Percentiles rank a stretch among this genome's conserved stretches.
Conservation (phyloP, 30 jellyfish, hydroid and myxozoan species). For the Pseudorhiza aurosa region DNA sequence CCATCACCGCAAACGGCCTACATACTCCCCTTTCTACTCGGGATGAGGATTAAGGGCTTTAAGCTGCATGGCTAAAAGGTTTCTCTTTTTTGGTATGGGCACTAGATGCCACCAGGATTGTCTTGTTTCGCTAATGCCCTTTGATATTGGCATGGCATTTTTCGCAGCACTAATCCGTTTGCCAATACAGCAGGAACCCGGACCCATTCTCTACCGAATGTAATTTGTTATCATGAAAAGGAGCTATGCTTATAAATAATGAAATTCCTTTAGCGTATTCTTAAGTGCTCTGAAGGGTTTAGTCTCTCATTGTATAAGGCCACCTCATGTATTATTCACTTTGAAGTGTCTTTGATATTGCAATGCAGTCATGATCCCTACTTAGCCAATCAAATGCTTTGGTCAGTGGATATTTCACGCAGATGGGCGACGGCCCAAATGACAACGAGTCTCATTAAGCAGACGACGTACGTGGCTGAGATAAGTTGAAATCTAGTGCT, state of each 20-base stretch:
- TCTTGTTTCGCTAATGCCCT: too few relatives aligned
- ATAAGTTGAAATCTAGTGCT: too few relatives aligned
- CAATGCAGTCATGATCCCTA: neutral
- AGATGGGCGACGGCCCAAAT: constrained; percentile 34
- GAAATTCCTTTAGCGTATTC: neutral
- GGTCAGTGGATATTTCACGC: neutral
- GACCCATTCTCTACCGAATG: neutral
- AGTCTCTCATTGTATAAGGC: neutral
- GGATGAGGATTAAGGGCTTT: too few relatives aligned
- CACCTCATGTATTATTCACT: constrained; percentile 5
- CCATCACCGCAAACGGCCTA: too few relatives aligned
- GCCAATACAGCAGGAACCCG: too few relatives aligned
- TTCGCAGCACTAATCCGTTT: too few relatives aligned
- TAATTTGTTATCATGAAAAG: neutral
- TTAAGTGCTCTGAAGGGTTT: neutral
- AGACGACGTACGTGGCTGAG: too few relatives aligned
- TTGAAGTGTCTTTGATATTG: neutral
- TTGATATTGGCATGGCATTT: too few relatives aligned
- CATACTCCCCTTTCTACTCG: too few relatives aligned
- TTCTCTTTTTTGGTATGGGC: too few relatives aligned
- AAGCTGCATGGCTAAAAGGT: too few relatives aligned
- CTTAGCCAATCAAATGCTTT: constrained; percentile 15
- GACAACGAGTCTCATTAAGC: neutral
- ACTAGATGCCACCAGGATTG: too few relatives aligned
- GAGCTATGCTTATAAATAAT: neutral